Base-by-base conservation (phyloP, 2,113 vertebrate species). In the Reinhardtius hippoglossoides region DNA sequence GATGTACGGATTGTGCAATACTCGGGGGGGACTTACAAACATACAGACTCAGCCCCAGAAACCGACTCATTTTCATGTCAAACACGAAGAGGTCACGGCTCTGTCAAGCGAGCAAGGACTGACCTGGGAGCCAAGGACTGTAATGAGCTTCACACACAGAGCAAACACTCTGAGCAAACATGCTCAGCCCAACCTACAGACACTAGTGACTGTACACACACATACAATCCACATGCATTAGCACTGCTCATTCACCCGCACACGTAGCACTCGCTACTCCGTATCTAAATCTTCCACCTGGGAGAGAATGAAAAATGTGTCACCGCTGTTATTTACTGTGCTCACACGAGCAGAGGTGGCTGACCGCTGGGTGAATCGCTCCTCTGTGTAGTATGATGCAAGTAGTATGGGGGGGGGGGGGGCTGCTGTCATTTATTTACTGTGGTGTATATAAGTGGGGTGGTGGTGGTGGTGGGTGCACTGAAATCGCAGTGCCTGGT, bases 241-340 rank as follows among this genome's bases (percentile, higher is more conserved):
- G 46, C 76, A 67, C 73, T 20, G 3, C 75, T 70, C 55, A 61
- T 67, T 82, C 78, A 67, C 68, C 44, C 40, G 2, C 74, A 67
- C 83, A 78, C 12, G 46, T n/a, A 85, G 75, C 59, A 18, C 87
- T 87, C 82, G 18, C 85, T 87, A 85, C 83, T 78, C 40, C 10
- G 77, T 73, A 67, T 85, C 86, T 79, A 88, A 89, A 91, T 90
- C 86, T 92, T 87, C 81, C 89, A 90, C 88, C 82, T 88, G 88
- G 87, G 91, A 87, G 88, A 86, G 89, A 92, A 91, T 90, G 89
- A 92, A 92, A 92, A 89, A 90, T 63, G 65, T 85, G 83, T 90
- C 88, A 85, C 44, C 21, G 72, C 31, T 20, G 62, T 84, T 87
- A 88, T 90, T 92, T 89, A 87, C 82, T 65, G 67, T 31, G 16